Evolutionary conservation across 2,888 invertebrate species (phyloP).

Genomic region (Orgyia antiqua): DNA sequence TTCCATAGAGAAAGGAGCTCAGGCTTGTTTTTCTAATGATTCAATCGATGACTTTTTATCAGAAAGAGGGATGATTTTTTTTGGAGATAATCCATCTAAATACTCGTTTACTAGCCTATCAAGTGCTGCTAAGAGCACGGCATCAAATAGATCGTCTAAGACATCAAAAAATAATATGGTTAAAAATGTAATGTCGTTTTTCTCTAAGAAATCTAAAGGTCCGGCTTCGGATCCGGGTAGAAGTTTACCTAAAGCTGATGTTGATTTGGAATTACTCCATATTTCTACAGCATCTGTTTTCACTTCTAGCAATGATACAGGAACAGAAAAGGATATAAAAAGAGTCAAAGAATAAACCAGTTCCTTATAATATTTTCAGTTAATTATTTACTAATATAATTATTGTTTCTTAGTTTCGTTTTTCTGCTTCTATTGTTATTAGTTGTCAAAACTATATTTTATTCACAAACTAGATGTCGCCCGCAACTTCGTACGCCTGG

Average conservation of each 20-base stretch:
- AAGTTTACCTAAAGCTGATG: constrained; percentile 28
- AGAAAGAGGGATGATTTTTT: constrained; percentile 44
- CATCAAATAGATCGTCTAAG: constrained; percentile 38
- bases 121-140: constrained; percentile 25
- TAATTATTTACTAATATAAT: constrained; percentile 11
- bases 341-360: constrained; percentile 44
- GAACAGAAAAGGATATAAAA: constrained; percentile 26
- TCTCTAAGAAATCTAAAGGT: constrained; percentile 39
- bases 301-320: constrained; percentile 43
- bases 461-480: no score
- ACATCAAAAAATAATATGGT: constrained; percentile 57
- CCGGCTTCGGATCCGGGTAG: constrained; percentile 51
- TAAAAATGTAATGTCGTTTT: constrained; percentile 42
- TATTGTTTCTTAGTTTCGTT: no score
- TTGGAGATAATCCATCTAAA: constrained; percentile 47
- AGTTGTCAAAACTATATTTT: no score
- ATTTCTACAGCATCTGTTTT: constrained; percentile 49
- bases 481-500: no score
- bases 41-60: constrained; percentile 60
- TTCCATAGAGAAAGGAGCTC: constrained; percentile 50
- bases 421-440: no score
- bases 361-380: constrained; percentile 37
- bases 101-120: constrained; percentile 40
- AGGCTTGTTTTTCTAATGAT: constrained; percentile 56
- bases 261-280: constrained; percentile 51